phyloP scores from a whole-genome alignment of 2,113 vertebrate genomes.

The Osmerus mordax region DNA sequence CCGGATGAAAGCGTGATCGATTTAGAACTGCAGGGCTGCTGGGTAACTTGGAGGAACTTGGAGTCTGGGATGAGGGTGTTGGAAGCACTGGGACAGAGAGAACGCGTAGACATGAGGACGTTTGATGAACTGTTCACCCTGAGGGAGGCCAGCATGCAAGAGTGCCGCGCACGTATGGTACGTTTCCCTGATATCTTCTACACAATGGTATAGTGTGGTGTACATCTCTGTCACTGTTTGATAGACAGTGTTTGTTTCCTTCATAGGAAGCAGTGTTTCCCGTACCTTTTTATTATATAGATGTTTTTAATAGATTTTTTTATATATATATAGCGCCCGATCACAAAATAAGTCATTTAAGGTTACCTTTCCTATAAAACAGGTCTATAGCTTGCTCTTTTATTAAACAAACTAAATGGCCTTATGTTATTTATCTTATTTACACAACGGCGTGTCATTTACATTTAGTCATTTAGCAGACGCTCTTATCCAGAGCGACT shows the following conservation, averaged over 20 bases:
- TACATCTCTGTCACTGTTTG: not conserved
- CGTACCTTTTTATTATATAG: too few species aligned
- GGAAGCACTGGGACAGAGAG: conserved; percentile 54
- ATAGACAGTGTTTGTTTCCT: not conserved
- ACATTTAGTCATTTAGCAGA: too few species aligned
- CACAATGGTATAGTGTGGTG: too few species aligned
- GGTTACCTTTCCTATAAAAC: too few species aligned
- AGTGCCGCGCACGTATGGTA: conserved; percentile 74
- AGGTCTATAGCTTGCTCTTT: too few species aligned
- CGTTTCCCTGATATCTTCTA: conserved; percentile 38
- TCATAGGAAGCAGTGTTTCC: not conserved
- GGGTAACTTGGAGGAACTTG: conserved; percentile 73
- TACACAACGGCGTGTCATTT: too few species aligned
- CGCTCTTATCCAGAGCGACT: too few species aligned
- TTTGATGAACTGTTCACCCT: conserved; percentile 58
- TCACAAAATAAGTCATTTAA: too few species aligned
- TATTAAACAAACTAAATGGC: too few species aligned
- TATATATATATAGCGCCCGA: too few species aligned
- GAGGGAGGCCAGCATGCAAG: conserved; percentile 58
- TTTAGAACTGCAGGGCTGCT: conserved; percentile 64
- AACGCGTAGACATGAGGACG: conserved; percentile 40
- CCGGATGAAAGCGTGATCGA: conserved; percentile 70
- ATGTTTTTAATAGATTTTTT: too few species aligned
- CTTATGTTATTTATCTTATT: too few species aligned
- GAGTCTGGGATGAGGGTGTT: conserved; percentile 69